These are phyloP conservation scores for Dasyornis broadbenti DNA, from an alignment of 2,113 vertebrate genomes.

Conservation along the genomic window DNA sequence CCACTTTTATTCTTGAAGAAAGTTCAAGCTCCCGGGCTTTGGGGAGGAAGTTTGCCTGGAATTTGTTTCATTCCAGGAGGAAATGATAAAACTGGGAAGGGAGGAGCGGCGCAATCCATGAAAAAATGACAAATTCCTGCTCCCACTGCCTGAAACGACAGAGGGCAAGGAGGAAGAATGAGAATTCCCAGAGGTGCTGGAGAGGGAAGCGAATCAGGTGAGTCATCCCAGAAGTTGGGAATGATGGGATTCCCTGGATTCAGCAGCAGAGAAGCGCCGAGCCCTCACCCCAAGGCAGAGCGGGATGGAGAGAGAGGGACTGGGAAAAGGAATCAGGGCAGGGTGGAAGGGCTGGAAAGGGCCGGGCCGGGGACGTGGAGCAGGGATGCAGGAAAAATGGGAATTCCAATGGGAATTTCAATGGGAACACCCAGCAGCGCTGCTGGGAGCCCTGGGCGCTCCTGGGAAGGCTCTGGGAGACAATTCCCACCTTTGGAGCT, in stretches of 20 bases:
- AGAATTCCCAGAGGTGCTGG: not conserved
- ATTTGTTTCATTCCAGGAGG: slow-evolving; percentile 36
- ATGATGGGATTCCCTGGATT: not conserved
- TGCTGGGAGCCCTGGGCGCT: not conserved
- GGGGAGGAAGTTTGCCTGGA: slow-evolving; percentile 28
- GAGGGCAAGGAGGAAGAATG: not conserved
- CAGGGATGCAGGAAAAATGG: not conserved
- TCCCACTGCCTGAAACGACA: slow-evolving; percentile 48
- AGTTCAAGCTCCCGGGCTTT: slow-evolving; percentile 42
- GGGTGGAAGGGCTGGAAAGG: not conserved
- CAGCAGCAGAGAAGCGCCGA: not conserved
- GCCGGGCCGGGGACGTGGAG: not conserved
- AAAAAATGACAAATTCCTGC: slow-evolving; percentile 34
- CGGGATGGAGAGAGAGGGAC: fast-evolving
- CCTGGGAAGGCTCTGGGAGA: not conserved
- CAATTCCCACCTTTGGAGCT: not conserved
- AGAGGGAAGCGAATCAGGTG: not conserved
- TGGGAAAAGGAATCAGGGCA: not conserved
- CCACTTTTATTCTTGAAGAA: slow-evolving; percentile 23
- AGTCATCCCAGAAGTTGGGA: not conserved
- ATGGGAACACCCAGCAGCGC: fast-evolving
- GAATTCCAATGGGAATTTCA: too few relatives aligned
- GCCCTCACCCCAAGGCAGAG: fast-evolving
- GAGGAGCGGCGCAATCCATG: not conserved
- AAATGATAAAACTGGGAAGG: slow-evolving; percentile 36